These are phyloP conservation scores for Alethe castanea DNA, from an alignment of 2,113 vertebrate genomes.

Conservation along the genomic window DNA sequence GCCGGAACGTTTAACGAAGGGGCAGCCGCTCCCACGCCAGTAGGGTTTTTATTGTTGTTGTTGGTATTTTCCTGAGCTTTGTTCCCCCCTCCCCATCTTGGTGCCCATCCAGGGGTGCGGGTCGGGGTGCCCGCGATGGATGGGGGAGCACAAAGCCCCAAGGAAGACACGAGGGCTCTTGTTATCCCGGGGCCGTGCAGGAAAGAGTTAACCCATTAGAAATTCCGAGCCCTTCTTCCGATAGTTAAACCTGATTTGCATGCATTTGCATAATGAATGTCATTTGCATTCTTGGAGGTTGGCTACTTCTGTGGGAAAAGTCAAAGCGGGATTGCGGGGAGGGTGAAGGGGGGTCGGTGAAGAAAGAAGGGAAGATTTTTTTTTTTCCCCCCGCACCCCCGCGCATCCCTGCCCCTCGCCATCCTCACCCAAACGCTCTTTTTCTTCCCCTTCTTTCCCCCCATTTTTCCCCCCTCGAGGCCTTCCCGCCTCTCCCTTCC, in stretches of 20 bases:
- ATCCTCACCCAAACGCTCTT: background rate
- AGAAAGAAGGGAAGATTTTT: constrained; percentile 71
- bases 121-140: background rate
- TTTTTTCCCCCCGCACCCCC: background rate
- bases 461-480: background rate
- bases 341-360: constrained; percentile 57
- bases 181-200: background rate
- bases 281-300: constrained; percentile 98
- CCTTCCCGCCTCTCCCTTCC: background rate
- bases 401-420: background rate
- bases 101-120: background rate
- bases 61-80: background rate
- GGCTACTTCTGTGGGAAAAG: constrained; percentile 94
- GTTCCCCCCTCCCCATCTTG: background rate
- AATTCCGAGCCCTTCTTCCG: constrained; percentile 82
- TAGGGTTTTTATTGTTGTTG: background rate
- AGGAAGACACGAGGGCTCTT: constrained; percentile 1
- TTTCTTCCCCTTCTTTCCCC: background rate
- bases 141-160: background rate
- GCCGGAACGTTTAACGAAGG: background rate
- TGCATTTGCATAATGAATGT: constrained; percentile 99
- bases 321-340: constrained; percentile 82
- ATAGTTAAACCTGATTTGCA: constrained; percentile 98
- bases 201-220: constrained; percentile 74
- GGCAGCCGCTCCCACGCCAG: background rate